phyloP scores from a whole-genome alignment of 2,888 invertebrate species.

The Laothoe populi region DNA sequence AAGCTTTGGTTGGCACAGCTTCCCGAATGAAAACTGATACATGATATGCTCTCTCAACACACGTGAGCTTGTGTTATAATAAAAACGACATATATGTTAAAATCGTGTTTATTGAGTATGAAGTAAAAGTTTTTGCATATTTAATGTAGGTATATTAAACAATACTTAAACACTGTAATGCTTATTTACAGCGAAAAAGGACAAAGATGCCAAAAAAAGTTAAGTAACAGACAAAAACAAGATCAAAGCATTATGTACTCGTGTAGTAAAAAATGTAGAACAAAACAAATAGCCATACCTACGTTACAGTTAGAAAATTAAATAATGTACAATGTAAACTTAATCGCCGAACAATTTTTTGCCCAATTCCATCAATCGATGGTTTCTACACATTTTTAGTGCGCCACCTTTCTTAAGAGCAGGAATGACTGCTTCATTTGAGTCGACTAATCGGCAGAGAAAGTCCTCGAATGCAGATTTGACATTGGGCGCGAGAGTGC shows the following conservation, averaged over 20 bases:
- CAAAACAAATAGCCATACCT: slow-evolving; percentile 48
- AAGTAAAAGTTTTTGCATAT: slow-evolving; percentile 32
- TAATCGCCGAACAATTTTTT: slow-evolving; percentile 95
- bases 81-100: slow-evolving; percentile 46
- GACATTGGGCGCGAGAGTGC: slow-evolving; percentile 92
- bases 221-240: slow-evolving; percentile 2
- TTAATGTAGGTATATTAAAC: slow-evolving; percentile 33
- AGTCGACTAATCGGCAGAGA: slow-evolving; percentile 92
- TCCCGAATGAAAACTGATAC: slow-evolving; percentile 64
- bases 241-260: slow-evolving; percentile 42
- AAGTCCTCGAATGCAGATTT: slow-evolving; percentile 96
- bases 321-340: slow-evolving; percentile 37
- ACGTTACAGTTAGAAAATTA: slow-evolving; percentile 37
- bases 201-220: slow-evolving; percentile 13
- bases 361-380: slow-evolving; percentile 94
- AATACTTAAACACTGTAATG: slow-evolving; percentile 40
- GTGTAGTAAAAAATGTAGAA: slow-evolving; percentile 46
- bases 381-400: slow-evolving; percentile 92
- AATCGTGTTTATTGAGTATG: slow-evolving; percentile 51
- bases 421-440: slow-evolving; percentile 89
- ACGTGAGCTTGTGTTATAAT: slow-evolving; percentile 33
- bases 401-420: slow-evolving; percentile 93
- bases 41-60: slow-evolving; percentile 49
- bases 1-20: slow-evolving; percentile 64
- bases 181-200: slow-evolving; percentile 47